Evolutionary conservation across 64 coral and sea anemone genomes (phyloP), one percentile per base, ranked within the genome.

Genomic region (Trachythela sp.): DNA sequence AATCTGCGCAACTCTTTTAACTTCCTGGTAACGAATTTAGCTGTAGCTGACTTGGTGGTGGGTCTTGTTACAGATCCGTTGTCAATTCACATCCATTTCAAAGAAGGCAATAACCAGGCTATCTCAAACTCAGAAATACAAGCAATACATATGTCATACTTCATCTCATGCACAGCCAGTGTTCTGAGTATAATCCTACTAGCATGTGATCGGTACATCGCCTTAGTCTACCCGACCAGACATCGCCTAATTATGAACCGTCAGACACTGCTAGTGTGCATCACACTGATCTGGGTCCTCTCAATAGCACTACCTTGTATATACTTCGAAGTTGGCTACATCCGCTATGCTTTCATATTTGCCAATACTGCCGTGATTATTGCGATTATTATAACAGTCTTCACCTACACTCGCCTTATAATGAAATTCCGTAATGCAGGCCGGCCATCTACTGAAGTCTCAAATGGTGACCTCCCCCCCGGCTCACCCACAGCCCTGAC

Each of bases 291-390:
- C 2, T 99, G 96, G 96, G 0, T 93, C 17, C 38, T 94, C 37
- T 94, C 96, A 14, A 70, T 92, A 32, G 45, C 17, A 20, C 48
- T 99, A 9, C 70, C 92, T 1, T 90, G 85, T 36, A 48, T 90
- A 34, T 99, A 99, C 18, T 93, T 99, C 48, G 26, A 93, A 84
- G 75, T 99, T 33, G 96, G 96, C 20, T 99, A 91, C 77, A 89
- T 94, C 7, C 83, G 52, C 2, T 99, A 93, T 72, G 86, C 94
- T 2, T 99, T 99, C 56, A 87, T 99, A 9, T 99, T 99, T 70
- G 91, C 87, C 24, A 99, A 95, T 50, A 99, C 91, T 22, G 89
- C 96, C 13, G 90, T 99, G 32, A 54, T 68, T 31, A 83, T 91
- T 49, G 77, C 89, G 4, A 67, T 93, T 17, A 40, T 91, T 32